phyloP scores from a whole-genome alignment of 2,888 invertebrate genomes.

The Oligia fasciuncula region DNA sequence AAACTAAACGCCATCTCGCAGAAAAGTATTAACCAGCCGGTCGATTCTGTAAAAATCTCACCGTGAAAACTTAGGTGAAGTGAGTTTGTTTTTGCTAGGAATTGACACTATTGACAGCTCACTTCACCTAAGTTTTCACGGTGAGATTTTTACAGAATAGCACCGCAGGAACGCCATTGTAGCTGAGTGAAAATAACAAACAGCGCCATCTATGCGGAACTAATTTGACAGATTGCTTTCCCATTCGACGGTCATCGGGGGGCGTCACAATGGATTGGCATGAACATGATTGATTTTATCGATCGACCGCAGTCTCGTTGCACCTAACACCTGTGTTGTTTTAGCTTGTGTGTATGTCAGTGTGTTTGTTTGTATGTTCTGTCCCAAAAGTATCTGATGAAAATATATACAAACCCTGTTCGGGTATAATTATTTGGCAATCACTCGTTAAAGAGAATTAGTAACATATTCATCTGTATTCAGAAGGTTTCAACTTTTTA shows the following conservation, averaged over 20 bases:
- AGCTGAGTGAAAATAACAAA: not conserved
- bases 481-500: not conserved
- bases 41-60: too few species aligned
- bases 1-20: not conserved
- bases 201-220: not conserved
- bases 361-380: conserved; percentile 2
- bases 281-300: not conserved
- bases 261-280: not conserved
- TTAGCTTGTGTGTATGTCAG: conserved; percentile 48
- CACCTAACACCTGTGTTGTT: conserved; percentile 28
- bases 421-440: not conserved
- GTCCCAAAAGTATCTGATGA: not conserved
- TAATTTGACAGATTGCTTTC: not conserved
- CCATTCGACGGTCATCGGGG: not conserved
- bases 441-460: not conserved
- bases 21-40: not conserved
- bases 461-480: not conserved
- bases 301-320: conserved; percentile 3
- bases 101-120: too few species aligned
- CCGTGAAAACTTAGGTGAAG: too few species aligned
- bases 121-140: too few species aligned
- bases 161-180: not conserved
- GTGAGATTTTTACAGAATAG: too few species aligned
- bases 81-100: too few species aligned
- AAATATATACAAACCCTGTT: not conserved